A percentile compares a stretch with the other conserved stretches of the same genome.
Conservation (phyloP, 92 coral and sea anemone species). For the Phenganax marumi region DNA sequence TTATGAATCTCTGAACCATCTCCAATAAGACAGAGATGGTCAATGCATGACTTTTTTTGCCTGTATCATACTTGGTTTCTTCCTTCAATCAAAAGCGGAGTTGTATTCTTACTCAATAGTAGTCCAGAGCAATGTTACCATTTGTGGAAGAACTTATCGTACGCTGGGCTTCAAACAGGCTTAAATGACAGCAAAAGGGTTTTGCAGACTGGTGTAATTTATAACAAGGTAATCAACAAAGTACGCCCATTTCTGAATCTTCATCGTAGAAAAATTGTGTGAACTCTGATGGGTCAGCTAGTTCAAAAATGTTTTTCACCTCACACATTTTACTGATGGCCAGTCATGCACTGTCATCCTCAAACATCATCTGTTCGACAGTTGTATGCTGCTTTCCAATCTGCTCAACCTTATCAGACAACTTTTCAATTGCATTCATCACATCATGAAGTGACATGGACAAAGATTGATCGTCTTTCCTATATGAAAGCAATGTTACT, state of each 20-base stretch:
- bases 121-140: constrained; percentile 31
- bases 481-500: constrained; percentile 3
- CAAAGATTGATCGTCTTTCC: neutral
- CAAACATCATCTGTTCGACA: constrained; percentile 35
- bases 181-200: constrained; percentile 28
- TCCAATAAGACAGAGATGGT: constrained; percentile 37
- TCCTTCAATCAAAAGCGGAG: constrained; percentile 27
- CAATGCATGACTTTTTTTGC: constrained; percentile 33
- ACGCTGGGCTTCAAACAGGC: constrained; percentile 45
- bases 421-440: constrained; percentile 27
- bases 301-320: constrained; percentile 37
- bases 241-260: constrained; percentile 44
- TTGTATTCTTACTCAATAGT: constrained; percentile 35
- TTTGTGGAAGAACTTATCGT: constrained; percentile 24
- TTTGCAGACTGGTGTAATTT: constrained; percentile 22
- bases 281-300: constrained; percentile 45
- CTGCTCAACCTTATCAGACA: constrained; percentile 41
- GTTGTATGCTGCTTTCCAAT: constrained; percentile 33
- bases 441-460: neutral
- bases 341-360: constrained; percentile 36
- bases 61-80: constrained; percentile 40
- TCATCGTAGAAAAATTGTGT: constrained; percentile 49
- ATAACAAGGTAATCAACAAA: constrained; percentile 43
- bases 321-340: constrained; percentile 41
- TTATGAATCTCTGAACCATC: constrained; percentile 1